Base-by-base conservation (phyloP, 1,140 invertebrate species). In the Oryzaephilus surinamensis region DNA sequence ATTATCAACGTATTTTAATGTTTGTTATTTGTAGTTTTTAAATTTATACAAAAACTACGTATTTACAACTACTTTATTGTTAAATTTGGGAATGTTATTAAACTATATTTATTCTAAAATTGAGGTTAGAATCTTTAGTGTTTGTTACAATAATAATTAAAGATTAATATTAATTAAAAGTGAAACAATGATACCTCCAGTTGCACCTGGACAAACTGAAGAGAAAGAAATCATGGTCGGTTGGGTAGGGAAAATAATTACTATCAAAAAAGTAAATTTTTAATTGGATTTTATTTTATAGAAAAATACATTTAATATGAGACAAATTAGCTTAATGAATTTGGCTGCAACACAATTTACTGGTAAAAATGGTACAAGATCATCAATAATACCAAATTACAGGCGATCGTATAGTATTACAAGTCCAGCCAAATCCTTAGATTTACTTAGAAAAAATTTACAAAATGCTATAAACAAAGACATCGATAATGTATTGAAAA, bases 391-490 rank as follows among this genome's bases (percentile, higher is more conserved):
- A 61, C 51, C 58, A 58, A 52, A 48, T 44, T 50, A 48, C 34
- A 41, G 52, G 38, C 50, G 43, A 48, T 63, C 71, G 4, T 56
- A 46, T 38, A 55, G 56, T 38, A 44, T 57, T 23, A 58, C 52
- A 10, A 77, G 72, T 58, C 69, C 80, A 12, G 70, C 76, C 30
- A 84, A 83, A 61, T 81, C 79, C 5, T 60, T 86, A 24, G 81
- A 85, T 55, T 66, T 84, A 31, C 51, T 87, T 13, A 55, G 82
- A 36, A 77, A 80, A 57, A 83, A 79, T 51, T 64, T 87, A 47
- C 83, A 87, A 61, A 72, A 70, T 43, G 70, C 71, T 35, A 79
- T 86, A 15, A 85, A 84, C 50, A 76, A 79, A 53, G 83, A 87
- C 58, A 79, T 87, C 43, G 76, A 84, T 63, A 68, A 71, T 58